Evolutionary conservation across 2,113 vertebrate species (phyloP).

Genomic region (Holacanthus passer): DNA sequence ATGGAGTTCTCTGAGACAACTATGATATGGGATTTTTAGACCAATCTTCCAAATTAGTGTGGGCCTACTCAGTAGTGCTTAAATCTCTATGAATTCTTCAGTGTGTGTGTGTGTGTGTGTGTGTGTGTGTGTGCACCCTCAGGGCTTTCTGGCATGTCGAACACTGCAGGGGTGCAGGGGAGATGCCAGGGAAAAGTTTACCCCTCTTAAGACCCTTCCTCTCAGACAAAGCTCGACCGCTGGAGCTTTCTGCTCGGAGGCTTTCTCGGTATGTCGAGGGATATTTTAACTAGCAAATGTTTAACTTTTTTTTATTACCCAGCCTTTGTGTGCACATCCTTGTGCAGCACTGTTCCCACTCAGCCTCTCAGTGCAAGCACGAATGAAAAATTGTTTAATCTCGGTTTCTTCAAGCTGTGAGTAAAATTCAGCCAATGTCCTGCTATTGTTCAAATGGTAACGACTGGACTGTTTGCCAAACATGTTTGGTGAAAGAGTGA

Average conservation of each 20-base stretch:
- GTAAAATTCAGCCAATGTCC: conserved; percentile 48
- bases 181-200: conserved; percentile 66
- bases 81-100: conserved; percentile 21
- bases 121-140: conserved; percentile 26
- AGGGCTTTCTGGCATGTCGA: conserved; percentile 56
- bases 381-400: conserved; percentile 67
- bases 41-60: conserved; percentile 27
- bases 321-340: conserved; percentile 49
- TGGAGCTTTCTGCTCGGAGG: conserved; percentile 62
- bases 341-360: conserved; percentile 40
- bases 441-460: conserved; percentile 37
- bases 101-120: conserved; percentile 25
- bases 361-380: conserved; percentile 26
- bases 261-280: conserved; percentile 57
- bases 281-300: conserved; percentile 73
- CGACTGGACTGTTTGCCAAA: conserved; percentile 43
- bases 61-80: conserved; percentile 2
- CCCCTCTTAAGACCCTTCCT: conserved; percentile 44
- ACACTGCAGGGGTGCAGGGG: conserved; percentile 59
- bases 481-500: conserved; percentile 23
- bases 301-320: conserved; percentile 69
- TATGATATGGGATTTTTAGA: conserved; percentile 9
- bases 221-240: conserved; percentile 63
- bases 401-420: conserved; percentile 35
- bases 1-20: conserved; percentile 15